Percentiles rank a stretch among this genome's conserved stretches.
phyloP scores from a whole-genome alignment of 37 sponge, comb jelly and placozoan species.

The Bolinopsis microptera region DNA sequence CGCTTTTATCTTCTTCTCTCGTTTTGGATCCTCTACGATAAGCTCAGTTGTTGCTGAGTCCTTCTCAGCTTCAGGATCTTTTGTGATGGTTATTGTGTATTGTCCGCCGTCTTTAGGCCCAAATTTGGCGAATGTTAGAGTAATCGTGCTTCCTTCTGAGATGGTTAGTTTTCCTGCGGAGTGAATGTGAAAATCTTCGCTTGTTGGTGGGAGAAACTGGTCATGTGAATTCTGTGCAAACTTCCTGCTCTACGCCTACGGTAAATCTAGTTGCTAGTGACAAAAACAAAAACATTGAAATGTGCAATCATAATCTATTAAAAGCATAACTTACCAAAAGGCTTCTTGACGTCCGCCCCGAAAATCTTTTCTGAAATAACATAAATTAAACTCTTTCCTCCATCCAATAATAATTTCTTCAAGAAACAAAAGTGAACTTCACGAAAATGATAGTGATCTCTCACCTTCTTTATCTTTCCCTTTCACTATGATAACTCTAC shows the following conservation, averaged over 20 bases:
- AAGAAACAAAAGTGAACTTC: too few species aligned
- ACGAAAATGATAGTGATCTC: too few species aligned
- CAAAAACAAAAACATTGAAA: too few species aligned
- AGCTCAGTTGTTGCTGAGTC: neutral
- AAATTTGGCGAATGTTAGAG: neutral
- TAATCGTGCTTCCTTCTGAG: neutral
- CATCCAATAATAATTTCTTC: too few species aligned
- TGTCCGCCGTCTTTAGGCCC: neutral
- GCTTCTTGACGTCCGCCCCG: constrained; percentile 15
- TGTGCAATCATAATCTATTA: too few species aligned
- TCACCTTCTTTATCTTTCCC: constrained; percentile 20
- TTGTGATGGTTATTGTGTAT: neutral
- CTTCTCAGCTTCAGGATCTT: neutral
- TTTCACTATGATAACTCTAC: constrained; percentile 9
- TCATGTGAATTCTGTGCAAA: too few species aligned
- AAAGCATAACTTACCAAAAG: neutral
- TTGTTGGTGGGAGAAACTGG: neutral
- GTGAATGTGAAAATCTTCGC: neutral
- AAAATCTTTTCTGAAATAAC: constrained; percentile 3
- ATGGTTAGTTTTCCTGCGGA: neutral
- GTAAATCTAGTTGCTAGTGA: too few species aligned
- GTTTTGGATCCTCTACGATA: constrained; percentile 20
- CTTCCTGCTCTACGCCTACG: too few species aligned
- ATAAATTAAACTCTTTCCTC: too few species aligned
- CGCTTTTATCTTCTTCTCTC: neutral